A percentile compares a stretch with the other conserved stretches of the same genome.
phyloP scores from a whole-genome alignment of 2,113 vertebrate genomes.

The Prochilodus magdalenae region DNA sequence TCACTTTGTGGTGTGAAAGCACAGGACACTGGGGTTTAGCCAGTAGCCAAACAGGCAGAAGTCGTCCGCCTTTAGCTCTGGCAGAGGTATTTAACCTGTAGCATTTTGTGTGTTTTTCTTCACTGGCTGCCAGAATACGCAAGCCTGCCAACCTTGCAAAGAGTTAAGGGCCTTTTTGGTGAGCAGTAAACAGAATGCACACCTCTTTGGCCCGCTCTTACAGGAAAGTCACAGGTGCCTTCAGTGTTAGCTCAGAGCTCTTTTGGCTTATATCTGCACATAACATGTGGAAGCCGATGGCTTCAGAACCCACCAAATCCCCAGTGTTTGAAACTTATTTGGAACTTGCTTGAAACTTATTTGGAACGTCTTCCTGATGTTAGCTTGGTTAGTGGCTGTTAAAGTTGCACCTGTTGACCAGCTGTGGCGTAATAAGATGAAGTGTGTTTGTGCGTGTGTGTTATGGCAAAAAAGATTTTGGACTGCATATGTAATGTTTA shows the following conservation, averaged over 20 bases:
- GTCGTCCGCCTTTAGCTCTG: conserved; percentile 24
- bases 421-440: too few species aligned
- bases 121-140: conserved; percentile 26
- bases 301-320: neutral
- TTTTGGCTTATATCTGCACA: conserved; percentile 13
- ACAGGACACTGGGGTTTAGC: conserved; percentile 8
- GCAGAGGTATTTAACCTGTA: conserved; percentile 28
- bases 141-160: conserved; percentile 20
- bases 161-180: conserved; percentile 10
- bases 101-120: conserved; percentile 29
- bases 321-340: neutral
- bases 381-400: neutral
- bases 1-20: conserved; percentile 13
- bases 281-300: neutral
- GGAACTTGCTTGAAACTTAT: neutral
- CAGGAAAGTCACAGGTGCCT: neutral
- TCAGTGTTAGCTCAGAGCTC: neutral
- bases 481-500: too few species aligned
- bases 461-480: too few species aligned
- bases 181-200: conserved; percentile 18
- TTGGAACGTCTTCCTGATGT: neutral
- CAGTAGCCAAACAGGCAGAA: conserved; percentile 10
- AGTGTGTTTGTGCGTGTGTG: too few species aligned
- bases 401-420: neutral
- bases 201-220: conserved; percentile 22